phyloP scores from a whole-genome alignment of 2,797 vertebrate species.

The Okamejei kenojei region DNA sequence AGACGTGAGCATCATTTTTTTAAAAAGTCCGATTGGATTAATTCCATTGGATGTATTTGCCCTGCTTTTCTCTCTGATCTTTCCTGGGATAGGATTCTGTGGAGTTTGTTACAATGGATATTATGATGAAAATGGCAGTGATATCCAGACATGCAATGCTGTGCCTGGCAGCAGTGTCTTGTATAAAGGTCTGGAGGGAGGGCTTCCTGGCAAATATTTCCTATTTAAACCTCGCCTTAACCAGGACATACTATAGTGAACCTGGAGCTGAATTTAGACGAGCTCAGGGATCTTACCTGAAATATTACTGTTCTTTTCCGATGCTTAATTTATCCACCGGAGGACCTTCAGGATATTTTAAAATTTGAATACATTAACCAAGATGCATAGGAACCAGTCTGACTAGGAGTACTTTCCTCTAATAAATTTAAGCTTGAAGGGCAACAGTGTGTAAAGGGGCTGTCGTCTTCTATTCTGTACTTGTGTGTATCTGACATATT shows the following conservation, averaged over 20 bases:
- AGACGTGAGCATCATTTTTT: not conserved
- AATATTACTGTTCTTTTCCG: not conserved
- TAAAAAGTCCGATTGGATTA: not conserved
- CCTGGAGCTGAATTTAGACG: too few species aligned
- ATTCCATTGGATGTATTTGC: not conserved
- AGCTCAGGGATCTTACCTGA: not conserved
- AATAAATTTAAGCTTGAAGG: not conserved
- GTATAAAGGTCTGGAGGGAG: not conserved
- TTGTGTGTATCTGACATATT: not conserved
- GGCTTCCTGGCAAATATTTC: not conserved
- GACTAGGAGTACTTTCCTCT: not conserved
- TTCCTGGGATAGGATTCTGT: not conserved
- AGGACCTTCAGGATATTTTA: not conserved
- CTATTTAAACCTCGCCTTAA: not conserved
- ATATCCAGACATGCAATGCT: not conserved
- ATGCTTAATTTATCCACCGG: not conserved
- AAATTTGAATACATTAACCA: too few species aligned
- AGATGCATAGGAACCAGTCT: not conserved
- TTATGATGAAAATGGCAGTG: not conserved
- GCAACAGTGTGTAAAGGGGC: not conserved
- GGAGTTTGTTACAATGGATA: not conserved
- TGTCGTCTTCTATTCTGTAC: not conserved
- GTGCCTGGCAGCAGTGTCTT: too few species aligned
- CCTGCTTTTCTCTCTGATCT: not conserved
- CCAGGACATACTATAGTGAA: not conserved